A percentile compares a stretch with the other conserved stretches of the same genome.
Evolutionary conservation across 2,797 vertebrate genomes (phyloP).

Genomic region (Poeciliopsis infans): DNA sequence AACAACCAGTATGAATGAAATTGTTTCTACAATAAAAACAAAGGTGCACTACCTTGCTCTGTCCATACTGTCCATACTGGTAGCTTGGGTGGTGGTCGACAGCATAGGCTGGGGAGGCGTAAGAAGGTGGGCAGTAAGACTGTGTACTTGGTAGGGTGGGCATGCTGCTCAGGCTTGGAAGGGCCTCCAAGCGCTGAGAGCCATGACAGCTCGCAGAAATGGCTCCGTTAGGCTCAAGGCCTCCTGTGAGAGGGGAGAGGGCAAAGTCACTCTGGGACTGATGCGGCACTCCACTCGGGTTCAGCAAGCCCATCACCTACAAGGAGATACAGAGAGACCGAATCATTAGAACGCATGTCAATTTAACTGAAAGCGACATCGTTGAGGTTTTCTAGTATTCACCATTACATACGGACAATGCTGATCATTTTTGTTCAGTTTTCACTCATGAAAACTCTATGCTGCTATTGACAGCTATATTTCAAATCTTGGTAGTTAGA

Average conservation of each 20-base stretch:
- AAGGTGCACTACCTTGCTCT: conserved; percentile 87
- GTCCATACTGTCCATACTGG: conserved; percentile 97
- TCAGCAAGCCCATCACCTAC: conserved; percentile 98
- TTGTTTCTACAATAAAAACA: accelerated
- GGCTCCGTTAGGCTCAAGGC: conserved; percentile 91
- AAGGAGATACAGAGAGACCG: conserved; percentile 18
- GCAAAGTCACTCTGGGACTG: conserved; percentile 97
- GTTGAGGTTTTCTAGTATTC: neutral
- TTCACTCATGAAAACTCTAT: neutral
- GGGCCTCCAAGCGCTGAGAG: conserved; percentile 94
- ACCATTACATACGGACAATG: neutral
- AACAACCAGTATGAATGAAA: conserved; percentile 26
- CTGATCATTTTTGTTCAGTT: neutral
- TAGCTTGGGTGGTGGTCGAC: conserved; percentile 96
- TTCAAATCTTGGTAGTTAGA: conserved; percentile 40
- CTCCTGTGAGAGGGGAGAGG: conserved; percentile 93
- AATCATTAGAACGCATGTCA: conserved; percentile 11
- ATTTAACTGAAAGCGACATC: conserved; percentile 19
- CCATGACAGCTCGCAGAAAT: conserved; percentile 93
- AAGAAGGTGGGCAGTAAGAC: conserved; percentile 96
- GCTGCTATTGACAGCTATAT: neutral
- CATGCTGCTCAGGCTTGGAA: conserved; percentile 83
- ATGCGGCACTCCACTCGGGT: conserved; percentile 93
- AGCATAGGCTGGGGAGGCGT: conserved; percentile 92
- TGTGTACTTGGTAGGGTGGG: conserved; percentile 89